phyloP scores from a whole-genome alignment of 2,113 vertebrate genomes.

The Orcinus orca region DNA sequence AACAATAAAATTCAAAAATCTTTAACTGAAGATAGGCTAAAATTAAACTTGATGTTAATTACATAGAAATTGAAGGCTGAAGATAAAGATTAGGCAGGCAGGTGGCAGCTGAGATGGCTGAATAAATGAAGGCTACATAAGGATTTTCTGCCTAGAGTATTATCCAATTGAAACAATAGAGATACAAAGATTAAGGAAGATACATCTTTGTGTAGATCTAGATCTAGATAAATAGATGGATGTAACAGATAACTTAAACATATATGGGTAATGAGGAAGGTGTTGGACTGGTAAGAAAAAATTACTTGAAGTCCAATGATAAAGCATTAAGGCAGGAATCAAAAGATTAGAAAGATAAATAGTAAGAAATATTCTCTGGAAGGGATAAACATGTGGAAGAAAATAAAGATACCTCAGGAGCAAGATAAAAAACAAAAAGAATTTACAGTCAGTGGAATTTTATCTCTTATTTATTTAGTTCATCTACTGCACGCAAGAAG shows the following conservation, averaged over 20 bases:
- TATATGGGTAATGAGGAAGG: neutral
- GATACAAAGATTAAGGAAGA: neutral
- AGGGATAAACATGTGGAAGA: neutral
- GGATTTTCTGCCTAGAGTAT: neutral
- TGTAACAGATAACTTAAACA: neutral
- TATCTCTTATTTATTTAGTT: neutral
- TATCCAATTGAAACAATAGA: neutral
- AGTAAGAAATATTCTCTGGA: neutral
- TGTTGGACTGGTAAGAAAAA: neutral
- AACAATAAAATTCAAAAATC: neutral
- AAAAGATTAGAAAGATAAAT: neutral
- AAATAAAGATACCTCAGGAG: neutral
- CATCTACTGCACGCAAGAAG: neutral
- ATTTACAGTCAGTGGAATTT: neutral
- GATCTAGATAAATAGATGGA: neutral
- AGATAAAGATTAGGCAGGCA: neutral
- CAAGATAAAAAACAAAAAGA: neutral
- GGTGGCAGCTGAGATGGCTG: neutral
- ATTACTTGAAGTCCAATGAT: neutral
- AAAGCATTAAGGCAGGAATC: neutral
- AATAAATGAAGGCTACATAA: neutral
- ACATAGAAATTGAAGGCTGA: neutral
- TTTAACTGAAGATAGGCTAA: neutral
- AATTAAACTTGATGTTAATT: neutral
- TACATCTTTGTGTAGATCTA: neutral